phyloP scores from a whole-genome alignment of 2,888 invertebrate genomes.

The Matsumyia berberina region DNA sequence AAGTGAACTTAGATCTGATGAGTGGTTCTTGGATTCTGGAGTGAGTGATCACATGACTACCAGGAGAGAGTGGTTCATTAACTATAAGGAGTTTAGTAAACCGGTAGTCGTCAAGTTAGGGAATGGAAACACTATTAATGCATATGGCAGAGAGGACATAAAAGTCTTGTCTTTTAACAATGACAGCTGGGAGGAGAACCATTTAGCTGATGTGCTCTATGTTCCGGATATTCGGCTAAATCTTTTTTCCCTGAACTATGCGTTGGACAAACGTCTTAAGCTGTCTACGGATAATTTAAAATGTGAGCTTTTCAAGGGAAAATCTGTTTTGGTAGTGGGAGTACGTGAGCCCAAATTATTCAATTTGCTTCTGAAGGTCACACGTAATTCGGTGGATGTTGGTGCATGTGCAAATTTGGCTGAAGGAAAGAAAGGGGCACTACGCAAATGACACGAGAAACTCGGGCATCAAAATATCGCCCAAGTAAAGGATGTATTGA shows the following conservation, averaged over 20 bases:
- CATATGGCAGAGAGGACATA: constrained; percentile 68
- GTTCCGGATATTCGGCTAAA: constrained; percentile 75
- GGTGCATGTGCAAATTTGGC: constrained; percentile 25
- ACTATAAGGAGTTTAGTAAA: constrained; percentile 4
- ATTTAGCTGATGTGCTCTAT: constrained; percentile 71
- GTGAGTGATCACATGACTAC: constrained; percentile 49
- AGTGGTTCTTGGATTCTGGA: constrained; percentile 47
- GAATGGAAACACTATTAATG: constrained; percentile 63
- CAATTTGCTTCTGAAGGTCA: constrained; percentile 53
- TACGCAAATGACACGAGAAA: constrained; percentile 77
- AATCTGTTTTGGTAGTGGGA: constrained; percentile 47
- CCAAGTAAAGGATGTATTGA: constrained; percentile 74
- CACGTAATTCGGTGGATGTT: constrained; percentile 1
- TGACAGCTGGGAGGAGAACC: constrained; percentile 68
- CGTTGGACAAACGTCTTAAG: constrained; percentile 67
- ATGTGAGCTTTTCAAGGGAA: constrained; percentile 59
- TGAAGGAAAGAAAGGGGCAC: constrained; percentile 31
- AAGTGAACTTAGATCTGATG: constrained; percentile 8
- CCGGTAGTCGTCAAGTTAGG: constrained; percentile 51
- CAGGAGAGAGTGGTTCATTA: constrained; percentile 29
- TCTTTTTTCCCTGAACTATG: constrained; percentile 74
- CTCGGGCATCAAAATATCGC: constrained; percentile 76
- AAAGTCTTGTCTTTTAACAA: constrained; percentile 73
- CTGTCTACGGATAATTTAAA: constrained; percentile 49
- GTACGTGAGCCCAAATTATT: constrained; percentile 52